Base-by-base conservation (phyloP, 2,888 invertebrate genomes). In the Arrhopalites spinosus region DNA sequence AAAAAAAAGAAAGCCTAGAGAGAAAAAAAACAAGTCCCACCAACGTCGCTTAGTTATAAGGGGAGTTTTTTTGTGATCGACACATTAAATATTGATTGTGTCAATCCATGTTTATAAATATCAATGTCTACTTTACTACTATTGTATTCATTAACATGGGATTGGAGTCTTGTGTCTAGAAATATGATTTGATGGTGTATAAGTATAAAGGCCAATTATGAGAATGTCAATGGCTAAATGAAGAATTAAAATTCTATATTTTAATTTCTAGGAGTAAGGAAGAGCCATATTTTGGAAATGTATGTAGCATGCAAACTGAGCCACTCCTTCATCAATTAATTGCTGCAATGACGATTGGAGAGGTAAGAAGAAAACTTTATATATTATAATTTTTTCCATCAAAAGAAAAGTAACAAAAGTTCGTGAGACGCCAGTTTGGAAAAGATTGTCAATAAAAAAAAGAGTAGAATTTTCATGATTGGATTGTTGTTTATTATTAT, bases 251-350 rank as follows among this genome's bases (percentile, higher is more conserved):
- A 50, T 50, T 59, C 59, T 50, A 8, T 45, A n/a, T 59, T 25
- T 23, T 59, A 8, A 23, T 66, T 66, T 71, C 0, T 25, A 71
- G 71, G 61, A 90, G 90, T 71, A 93, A 91, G 84, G 92, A 91
- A 50, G 89, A 88, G 43, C 93, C 93, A 0, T 94, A 89, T 87
- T 94, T 95, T 85, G 95, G 95, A 0, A 90, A 90, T 84, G 91
- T 92, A 0, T 86, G 95, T 69, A 92, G 91, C 8, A 94, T 94
- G 81, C 89, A 89, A 23, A 91, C 91, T 67, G 90, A 90, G 72
- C 90, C 92, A 66, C 91, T 92, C 80, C 90, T 92, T 82, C 89
- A 92, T 20, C 90, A 90, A 78, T 95, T 94, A 94, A 88, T 92
- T 83, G 90, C 92, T 0, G 91, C 92, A 47, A 90, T 95, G 88